Evolutionary conservation across 1,140 invertebrate species (phyloP).

Genomic region (Xylocopa sonorina): DNA sequence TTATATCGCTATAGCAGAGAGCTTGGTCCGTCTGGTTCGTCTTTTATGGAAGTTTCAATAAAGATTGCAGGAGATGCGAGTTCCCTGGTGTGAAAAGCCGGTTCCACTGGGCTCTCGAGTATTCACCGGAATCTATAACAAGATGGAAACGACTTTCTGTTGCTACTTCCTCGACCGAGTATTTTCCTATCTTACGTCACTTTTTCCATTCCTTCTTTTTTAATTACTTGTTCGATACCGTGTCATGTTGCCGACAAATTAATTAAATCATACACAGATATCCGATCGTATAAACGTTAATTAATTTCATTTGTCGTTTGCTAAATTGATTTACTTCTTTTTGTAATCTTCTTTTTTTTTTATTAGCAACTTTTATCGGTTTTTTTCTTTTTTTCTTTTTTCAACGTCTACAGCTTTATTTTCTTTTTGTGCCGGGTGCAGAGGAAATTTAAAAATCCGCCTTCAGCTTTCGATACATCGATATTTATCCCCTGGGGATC

Average conservation of each 20-base stretch:
- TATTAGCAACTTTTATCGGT: background rate
- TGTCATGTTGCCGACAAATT: too few relatives aligned
- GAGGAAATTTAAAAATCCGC: background rate
- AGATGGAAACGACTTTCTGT: slow-evolving; percentile 16
- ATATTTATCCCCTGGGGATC: too few relatives aligned
- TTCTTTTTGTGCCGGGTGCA: background rate
- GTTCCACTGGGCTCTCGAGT: background rate
- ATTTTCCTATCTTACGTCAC: background rate
- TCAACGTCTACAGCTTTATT: background rate
- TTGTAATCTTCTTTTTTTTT: background rate
- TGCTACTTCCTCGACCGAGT: slow-evolving; percentile 1
- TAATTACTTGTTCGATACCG: background rate
- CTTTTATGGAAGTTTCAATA: slow-evolving; percentile 32
- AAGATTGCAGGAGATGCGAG: slow-evolving; percentile 25
- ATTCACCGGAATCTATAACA: slow-evolving; percentile 24
- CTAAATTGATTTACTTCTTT: too few relatives aligned
- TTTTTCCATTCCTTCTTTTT: background rate
- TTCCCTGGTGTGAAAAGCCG: slow-evolving; percentile 25
- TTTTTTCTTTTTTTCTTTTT: background rate
- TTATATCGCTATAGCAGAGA: slow-evolving; percentile 16
- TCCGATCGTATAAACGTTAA: background rate
- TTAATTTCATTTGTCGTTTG: background rate
- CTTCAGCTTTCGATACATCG: background rate
- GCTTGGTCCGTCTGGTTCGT: background rate
- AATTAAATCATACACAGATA: background rate